Base-by-base conservation (phyloP, 2,113 vertebrate species). In the Rostratula benghalensis region DNA sequence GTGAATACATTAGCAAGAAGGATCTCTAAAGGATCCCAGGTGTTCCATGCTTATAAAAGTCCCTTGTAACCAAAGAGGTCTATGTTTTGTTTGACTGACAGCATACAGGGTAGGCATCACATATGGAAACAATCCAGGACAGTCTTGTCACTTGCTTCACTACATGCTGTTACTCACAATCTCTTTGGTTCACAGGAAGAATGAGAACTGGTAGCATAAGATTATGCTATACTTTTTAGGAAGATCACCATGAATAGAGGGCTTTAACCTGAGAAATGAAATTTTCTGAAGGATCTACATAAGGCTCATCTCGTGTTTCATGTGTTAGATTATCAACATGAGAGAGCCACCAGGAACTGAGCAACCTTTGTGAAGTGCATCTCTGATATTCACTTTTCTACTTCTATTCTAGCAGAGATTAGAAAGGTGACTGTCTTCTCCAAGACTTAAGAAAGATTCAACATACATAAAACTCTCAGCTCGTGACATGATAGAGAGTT, bases 101-200 rank as follows among this genome's bases (percentile, higher is more conserved):
- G 31, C 14, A 7, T 12, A 21, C 1, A 1, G 41, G 1, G 19
- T 41, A 50, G 10, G 21, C 15, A 64, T 35, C 14, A 60, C 4
- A 41, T 11, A 9, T 6, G 19, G 33, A 67, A 83, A 56, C 4
- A 65, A 10, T 74, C 54, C 23, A 61, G 35, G 31, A 69, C 3
- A 25, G 43, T 19, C 15, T 84, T 88, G 18, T 23, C 31, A 77
- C 9, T 14, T 88, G 9, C 7, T 10, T 68, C 12, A 30, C 53
- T 15, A 54, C 15, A 17, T 7, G 6, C 19, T 91, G 15, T 51
- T 35, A 54, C 22, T 59, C 4, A 64, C 6, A 43, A 15, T 31
- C 4, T 65, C 33, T 61, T 90, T 50, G 20, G 21, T 64, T 39
- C 21, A 45, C 1, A 1, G 63, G 9, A 69, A 45, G 9, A 73